Percentiles rank a stretch among this genome's conserved stretches.
These are phyloP conservation scores for Neopipo cinnamomea DNA, from an alignment of 2,113 vertebrate species.

Conservation along the genomic window DNA sequence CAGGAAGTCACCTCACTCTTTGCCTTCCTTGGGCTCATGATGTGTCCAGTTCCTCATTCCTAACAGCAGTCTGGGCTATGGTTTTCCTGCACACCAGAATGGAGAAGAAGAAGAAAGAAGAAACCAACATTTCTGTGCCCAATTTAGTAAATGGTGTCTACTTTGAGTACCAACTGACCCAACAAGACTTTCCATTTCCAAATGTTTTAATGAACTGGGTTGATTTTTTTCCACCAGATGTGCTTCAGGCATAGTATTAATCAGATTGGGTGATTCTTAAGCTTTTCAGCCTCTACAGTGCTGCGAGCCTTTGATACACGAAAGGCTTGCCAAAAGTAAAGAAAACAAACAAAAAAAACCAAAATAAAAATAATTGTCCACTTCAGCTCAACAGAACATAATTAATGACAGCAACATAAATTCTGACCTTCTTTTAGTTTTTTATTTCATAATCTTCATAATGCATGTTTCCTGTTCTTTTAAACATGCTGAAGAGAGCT, in stretches of 20 bases:
- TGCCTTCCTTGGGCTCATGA: neutral
- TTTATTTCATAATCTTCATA: neutral
- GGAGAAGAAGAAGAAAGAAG: neutral
- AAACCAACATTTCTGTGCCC: fast-evolving
- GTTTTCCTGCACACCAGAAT: neutral
- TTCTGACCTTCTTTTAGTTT: neutral
- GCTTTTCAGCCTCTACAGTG: neutral
- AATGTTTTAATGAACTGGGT: neutral
- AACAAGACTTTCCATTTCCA: neutral
- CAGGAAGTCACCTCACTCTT: neutral
- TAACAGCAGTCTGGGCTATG: neutral
- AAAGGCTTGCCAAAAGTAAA: neutral
- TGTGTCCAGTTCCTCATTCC: neutral
- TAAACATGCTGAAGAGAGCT: neutral
- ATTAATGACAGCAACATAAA: neutral
- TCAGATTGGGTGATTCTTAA: neutral
- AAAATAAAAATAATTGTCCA: neutral
- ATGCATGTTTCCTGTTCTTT: neutral
- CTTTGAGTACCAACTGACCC: neutral
- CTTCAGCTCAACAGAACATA: neutral
- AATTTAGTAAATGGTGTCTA: neutral
- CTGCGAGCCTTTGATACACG: neutral
- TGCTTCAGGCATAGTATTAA: neutral
- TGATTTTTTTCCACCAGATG: neutral
- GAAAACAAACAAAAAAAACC: neutral